These are phyloP conservation scores for Platalea minor DNA, from an alignment of 2,797 vertebrate genomes.

Conservation along the genomic window DNA sequence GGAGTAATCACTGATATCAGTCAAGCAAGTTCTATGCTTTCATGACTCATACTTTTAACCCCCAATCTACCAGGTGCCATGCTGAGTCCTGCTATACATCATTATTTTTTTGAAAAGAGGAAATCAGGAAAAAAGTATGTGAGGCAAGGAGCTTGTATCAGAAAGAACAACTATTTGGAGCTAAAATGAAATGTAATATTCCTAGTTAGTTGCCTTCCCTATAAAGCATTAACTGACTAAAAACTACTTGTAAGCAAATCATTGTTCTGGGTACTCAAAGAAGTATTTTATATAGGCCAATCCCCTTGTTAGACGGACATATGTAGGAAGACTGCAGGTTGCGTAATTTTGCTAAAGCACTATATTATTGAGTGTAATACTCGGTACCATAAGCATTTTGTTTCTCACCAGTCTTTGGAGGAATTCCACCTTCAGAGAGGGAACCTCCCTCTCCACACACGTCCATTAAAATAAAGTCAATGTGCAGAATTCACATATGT, in stretches of 20 bases:
- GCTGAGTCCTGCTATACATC: neutral
- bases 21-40: neutral
- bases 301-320: neutral
- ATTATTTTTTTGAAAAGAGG: neutral
- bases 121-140: neutral
- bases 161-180: neutral
- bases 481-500: neutral
- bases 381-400: neutral
- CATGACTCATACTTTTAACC: neutral
- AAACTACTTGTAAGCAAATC: neutral
- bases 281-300: neutral
- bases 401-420: neutral
- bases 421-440: neutral
- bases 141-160: neutral
- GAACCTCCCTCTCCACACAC: neutral
- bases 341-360: neutral
- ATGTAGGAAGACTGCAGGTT: neutral
- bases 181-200: neutral
- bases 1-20: neutral
- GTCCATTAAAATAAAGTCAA: neutral
- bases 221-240: neutral
- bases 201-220: neutral
- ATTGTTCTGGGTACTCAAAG: neutral
- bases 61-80: neutral
- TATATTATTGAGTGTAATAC: neutral